Percentiles rank a stretch among this genome's conserved stretches.
These are phyloP conservation scores for Chascanopsetta lugubris DNA, from an alignment of 2,113 vertebrate genomes.

Conservation along the genomic window DNA sequence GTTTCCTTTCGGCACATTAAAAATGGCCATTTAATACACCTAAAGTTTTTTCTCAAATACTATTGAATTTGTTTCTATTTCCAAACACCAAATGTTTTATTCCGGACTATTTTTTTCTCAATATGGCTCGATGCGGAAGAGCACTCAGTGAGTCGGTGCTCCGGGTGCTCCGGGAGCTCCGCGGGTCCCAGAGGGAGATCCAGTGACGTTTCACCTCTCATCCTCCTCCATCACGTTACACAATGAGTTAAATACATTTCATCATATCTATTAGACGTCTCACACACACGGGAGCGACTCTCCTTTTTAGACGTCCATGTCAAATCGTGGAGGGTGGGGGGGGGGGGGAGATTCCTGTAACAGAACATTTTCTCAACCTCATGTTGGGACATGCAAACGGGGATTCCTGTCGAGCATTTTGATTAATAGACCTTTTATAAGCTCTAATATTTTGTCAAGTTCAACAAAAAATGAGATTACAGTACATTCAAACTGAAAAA, in stretches of 20 bases:
- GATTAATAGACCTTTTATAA: background rate
- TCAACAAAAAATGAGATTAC: background rate
- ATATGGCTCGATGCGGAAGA: background rate
- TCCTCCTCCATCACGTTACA: background rate
- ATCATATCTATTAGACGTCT: background rate
- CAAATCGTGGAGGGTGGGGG: background rate
- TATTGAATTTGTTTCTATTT: fast-evolving
- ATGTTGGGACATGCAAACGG: background rate
- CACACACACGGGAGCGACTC: background rate
- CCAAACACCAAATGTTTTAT: background rate
- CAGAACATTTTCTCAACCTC: background rate
- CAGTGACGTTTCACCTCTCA: slow-evolving; percentile 13
- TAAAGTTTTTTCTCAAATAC: background rate
- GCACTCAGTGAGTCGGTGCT: background rate
- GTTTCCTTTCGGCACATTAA: background rate
- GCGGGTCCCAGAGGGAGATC: background rate
- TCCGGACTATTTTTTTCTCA: no score
- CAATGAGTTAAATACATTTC: background rate
- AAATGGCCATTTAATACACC: fast-evolving
- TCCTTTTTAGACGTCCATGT: background rate
- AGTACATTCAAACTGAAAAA: background rate
- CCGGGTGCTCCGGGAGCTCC: background rate
- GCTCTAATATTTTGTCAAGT: background rate
- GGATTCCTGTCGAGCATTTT: background rate
- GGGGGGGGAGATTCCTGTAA: background rate